Evolutionary conservation across 2,888 invertebrate genomes (phyloP).

Genomic region (Eretmocerus hayati): DNA sequence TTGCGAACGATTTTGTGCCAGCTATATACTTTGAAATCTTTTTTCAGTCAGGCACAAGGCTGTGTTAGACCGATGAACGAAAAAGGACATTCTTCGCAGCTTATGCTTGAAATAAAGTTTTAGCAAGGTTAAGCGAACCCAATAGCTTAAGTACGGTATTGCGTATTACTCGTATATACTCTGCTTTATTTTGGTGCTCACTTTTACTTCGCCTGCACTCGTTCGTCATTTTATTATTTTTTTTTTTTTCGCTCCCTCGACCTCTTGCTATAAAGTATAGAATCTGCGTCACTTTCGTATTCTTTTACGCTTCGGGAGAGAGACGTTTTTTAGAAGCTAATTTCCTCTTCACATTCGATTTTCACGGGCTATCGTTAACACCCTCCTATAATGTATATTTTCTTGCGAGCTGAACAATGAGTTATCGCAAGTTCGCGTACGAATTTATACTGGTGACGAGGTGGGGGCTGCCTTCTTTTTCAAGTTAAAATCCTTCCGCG

Average conservation of each 20-base stretch:
- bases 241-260: slow-evolving; percentile 22
- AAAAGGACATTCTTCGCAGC: slow-evolving; percentile 28
- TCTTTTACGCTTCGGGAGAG: slow-evolving; percentile 28
- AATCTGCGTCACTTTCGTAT: slow-evolving; percentile 32
- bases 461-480: neutral
- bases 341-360: slow-evolving; percentile 45
- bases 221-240: too few species aligned
- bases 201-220: slow-evolving; percentile 4
- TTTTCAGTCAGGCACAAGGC: neutral
- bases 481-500: neutral
- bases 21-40: neutral
- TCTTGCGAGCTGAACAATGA: slow-evolving; percentile 33
- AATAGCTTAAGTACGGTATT: slow-evolving; percentile 12
- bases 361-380: slow-evolving; percentile 38
- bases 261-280: slow-evolving; percentile 12
- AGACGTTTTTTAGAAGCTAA: slow-evolving; percentile 38
- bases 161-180: slow-evolving; percentile 25
- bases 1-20: neutral
- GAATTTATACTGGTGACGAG: too few species aligned
- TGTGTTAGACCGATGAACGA: too few species aligned
- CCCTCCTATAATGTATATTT: too few species aligned
- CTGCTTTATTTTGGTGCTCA: neutral
- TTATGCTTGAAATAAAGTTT: slow-evolving; percentile 41
- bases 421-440: slow-evolving; percentile 29
- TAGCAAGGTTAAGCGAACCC: slow-evolving; percentile 26